phyloP scores from a whole-genome alignment of 2,888 invertebrate species.

The Lypha dubia region DNA sequence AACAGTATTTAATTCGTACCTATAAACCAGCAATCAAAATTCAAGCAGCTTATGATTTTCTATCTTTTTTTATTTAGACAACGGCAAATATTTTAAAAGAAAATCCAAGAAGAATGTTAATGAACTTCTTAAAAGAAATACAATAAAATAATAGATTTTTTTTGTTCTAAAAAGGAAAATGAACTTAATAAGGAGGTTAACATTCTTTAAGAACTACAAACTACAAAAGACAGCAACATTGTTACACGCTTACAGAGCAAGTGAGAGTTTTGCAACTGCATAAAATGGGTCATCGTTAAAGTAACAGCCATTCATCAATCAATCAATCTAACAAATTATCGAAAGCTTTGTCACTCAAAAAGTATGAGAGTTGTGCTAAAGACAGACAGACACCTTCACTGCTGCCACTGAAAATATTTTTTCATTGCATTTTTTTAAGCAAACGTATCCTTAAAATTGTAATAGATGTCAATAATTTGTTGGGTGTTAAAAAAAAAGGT shows the following conservation, averaged over 20 bases:
- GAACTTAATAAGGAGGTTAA: constrained; percentile 40
- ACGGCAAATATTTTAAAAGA: not conserved
- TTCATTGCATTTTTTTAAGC: not conserved
- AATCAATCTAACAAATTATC: not conserved
- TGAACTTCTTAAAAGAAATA: constrained; percentile 17
- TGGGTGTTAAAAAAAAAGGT: constrained; percentile 28
- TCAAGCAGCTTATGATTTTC: not conserved
- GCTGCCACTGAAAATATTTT: constrained; percentile 20
- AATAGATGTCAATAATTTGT: constrained; percentile 36
- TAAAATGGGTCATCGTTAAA: constrained; percentile 47
- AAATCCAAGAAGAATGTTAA: constrained; percentile 37
- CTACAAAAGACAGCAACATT: not conserved
- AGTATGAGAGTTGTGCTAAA: not conserved
- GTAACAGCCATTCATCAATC: not conserved
- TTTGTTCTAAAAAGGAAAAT: constrained; percentile 35
- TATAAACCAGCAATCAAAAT: not conserved
- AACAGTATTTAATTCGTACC: too few species aligned
- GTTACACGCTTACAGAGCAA: not conserved
- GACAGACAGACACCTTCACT: not conserved
- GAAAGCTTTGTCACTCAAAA: not conserved
- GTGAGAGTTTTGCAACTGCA: not conserved
- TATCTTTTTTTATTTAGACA: too few species aligned
- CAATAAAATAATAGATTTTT: not conserved
- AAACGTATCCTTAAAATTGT: constrained; percentile 12
- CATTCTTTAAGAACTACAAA: constrained; percentile 11